These are phyloP conservation scores for Atopsyche davidsoni DNA, from an alignment of 1,140 invertebrate genomes.

Conservation along the genomic window DNA sequence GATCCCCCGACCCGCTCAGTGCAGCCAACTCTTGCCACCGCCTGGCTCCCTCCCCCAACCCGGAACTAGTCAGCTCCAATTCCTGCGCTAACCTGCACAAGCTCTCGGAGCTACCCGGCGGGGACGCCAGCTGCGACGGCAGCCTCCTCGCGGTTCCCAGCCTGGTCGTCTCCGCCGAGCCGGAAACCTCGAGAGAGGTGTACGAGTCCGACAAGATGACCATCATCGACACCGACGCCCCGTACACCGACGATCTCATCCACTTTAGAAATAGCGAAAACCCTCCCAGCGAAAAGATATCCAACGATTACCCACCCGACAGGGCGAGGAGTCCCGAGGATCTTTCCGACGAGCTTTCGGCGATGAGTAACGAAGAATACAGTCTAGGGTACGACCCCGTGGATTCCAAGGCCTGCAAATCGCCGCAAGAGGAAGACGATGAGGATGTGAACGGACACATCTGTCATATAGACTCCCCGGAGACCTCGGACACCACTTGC, in stretches of 20 bases:
- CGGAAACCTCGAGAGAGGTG: conserved; percentile 33
- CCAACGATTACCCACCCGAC: conserved; percentile 20
- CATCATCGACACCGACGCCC: conserved; percentile 55
- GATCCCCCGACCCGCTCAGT: conserved; percentile 17
- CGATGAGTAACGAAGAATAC: conserved; percentile 62
- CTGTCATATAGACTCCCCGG: conserved; percentile 73
- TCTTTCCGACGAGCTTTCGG: conserved; percentile 53
- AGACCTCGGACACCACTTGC: conserved; percentile 64
- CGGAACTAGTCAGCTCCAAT: conserved; percentile 43
- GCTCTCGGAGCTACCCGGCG: conserved; percentile 29
- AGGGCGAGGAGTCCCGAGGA: conserved; percentile 30
- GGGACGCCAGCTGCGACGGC: conserved; percentile 35
- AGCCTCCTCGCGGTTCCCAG: conserved; percentile 47
- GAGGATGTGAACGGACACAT: conserved; percentile 54
- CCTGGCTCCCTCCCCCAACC: conserved; percentile 37
- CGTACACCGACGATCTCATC: conserved; percentile 40
- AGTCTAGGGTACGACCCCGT: conserved; percentile 60
- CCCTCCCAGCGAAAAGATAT: conserved; percentile 12
- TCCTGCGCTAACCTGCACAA: conserved; percentile 44
- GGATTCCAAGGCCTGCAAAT: conserved; percentile 47
- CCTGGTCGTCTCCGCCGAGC: conserved; percentile 44
- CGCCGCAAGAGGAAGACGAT: conserved; percentile 39
- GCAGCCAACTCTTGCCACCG: conserved; percentile 26
- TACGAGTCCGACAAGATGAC: conserved; percentile 54
- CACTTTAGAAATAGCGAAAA: conserved; percentile 31